Base-by-base conservation (phyloP, 1,140 invertebrate species). In the Cydia strobilella region DNA sequence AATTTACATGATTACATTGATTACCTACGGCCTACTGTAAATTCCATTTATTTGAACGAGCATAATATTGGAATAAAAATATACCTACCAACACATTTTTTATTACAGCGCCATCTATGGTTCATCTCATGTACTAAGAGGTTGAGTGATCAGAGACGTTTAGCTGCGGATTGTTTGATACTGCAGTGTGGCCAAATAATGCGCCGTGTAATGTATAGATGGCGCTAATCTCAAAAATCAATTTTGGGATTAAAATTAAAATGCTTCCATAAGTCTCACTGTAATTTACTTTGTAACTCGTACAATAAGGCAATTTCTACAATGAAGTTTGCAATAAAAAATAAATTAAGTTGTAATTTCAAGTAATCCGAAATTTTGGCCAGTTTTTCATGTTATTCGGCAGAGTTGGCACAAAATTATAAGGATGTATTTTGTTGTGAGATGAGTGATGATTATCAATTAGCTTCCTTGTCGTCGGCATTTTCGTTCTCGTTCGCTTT, bases 221-320 rank as follows among this genome's bases (percentile, higher is more conserved):
- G 51, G 51, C 51, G 51, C 51, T 54, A 15, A 54, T 62, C 25
- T 62, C 27, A 31, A 62, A 42, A 23, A 0, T 6, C 15, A 20
- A 42, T 71, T 31, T 12, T 42, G 10, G 62, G n/a, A 77, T 72
- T 42, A 65, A 74, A 78, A n/a, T n/a, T 74, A 42, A 74, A 75
- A 13, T 5, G 15, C 18, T 23, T 54, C 0, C 5, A 12, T 25
- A 15, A 75, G 74, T 80, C 78, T 82, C 82, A 84, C 74, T 77
- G 76, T 80, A 62, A 15, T 79, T 78, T 83, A 83, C 72, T 75
- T 79, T 31, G 27, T 31, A 69, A 69, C 72, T 51, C 39, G 63
- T 73, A 78, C 76, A 63, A 51, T 73, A 74, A 73, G 78, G 74
- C 73, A 72, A 80, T 82, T 82, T 76, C 75, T 84, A 82, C 80